phyloP scores from a whole-genome alignment of 2,888 invertebrate species.

The Invenusta paracnida region DNA sequence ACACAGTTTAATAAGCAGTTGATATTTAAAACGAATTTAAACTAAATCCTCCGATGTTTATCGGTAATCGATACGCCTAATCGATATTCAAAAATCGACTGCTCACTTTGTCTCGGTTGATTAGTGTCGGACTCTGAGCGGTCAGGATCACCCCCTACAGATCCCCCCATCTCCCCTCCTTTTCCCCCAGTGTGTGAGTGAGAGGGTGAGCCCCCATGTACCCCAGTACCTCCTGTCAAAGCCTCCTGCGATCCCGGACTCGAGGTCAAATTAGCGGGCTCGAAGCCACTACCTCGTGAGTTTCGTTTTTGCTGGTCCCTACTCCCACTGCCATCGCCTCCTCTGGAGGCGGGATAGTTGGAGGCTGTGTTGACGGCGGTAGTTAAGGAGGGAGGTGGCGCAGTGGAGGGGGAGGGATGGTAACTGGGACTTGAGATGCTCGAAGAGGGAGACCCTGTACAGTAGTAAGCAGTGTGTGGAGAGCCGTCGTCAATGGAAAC shows the following conservation, averaged over 20 bases:
- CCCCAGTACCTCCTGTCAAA: background rate
- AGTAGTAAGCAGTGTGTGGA: slow-evolving; percentile 10
- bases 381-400: too few species aligned
- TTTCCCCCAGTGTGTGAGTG: background rate
- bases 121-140: background rate
- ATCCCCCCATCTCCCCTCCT: background rate
- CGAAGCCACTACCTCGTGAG: background rate
- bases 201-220: background rate
- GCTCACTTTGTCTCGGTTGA: background rate
- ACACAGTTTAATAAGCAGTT: too few species aligned
- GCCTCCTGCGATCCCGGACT: slow-evolving; percentile 5
- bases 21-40: too few species aligned
- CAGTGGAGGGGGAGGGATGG: background rate
- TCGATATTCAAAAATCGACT: background rate
- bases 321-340: too few species aligned
- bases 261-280: too few species aligned
- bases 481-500: slow-evolving; percentile 34
- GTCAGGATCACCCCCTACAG: background rate
- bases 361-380: too few species aligned
- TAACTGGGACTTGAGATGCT: slow-evolving; percentile 1
- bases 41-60: too few species aligned
- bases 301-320: background rate
- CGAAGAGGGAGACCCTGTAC: background rate
- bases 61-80: too few species aligned
- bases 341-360: too few species aligned